These are phyloP conservation scores for Eupithecia subumbrata DNA, from an alignment of 2,888 invertebrate species.

Conservation along the genomic window DNA sequence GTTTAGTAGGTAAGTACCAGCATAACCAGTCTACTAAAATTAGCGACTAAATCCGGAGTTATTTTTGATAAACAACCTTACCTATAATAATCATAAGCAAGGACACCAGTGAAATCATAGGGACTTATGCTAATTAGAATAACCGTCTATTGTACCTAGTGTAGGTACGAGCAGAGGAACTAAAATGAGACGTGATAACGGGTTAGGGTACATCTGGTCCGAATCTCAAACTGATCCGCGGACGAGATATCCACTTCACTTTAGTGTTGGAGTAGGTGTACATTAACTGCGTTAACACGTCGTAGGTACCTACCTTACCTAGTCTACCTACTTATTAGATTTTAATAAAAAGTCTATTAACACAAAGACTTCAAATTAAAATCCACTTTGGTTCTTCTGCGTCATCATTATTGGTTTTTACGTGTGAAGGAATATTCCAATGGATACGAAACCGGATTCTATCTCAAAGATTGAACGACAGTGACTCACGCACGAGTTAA, in stretches of 20 bases:
- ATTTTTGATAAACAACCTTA: background rate
- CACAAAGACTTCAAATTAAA: background rate
- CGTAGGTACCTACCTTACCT: too few species aligned
- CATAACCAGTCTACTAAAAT: background rate
- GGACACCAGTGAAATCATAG: background rate
- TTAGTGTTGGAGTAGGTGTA: too few species aligned
- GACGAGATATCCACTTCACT: too few species aligned
- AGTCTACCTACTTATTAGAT: background rate
- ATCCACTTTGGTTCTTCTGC: constrained; percentile 17
- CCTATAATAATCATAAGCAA: background rate
- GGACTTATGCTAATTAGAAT: background rate
- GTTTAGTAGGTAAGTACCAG: background rate
- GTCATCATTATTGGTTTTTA: constrained; percentile 25
- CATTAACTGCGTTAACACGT: background rate
- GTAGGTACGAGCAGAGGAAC: background rate
- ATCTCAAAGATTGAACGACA: constrained; percentile 21
- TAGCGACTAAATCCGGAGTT: background rate
- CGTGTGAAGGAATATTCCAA: constrained; percentile 46
- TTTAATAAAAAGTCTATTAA: background rate
- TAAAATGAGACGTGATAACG: background rate
- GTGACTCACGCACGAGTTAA: constrained; percentile 42
- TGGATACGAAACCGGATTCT: constrained; percentile 42
- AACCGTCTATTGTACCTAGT: too few species aligned
- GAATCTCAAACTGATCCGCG: too few species aligned
- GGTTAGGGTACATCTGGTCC: too few species aligned